Percentiles rank a stretch among this genome's conserved stretches.
These are phyloP conservation scores for Agrochola circellaris DNA, from an alignment of 2,888 invertebrate genomes.

Conservation along the genomic window DNA sequence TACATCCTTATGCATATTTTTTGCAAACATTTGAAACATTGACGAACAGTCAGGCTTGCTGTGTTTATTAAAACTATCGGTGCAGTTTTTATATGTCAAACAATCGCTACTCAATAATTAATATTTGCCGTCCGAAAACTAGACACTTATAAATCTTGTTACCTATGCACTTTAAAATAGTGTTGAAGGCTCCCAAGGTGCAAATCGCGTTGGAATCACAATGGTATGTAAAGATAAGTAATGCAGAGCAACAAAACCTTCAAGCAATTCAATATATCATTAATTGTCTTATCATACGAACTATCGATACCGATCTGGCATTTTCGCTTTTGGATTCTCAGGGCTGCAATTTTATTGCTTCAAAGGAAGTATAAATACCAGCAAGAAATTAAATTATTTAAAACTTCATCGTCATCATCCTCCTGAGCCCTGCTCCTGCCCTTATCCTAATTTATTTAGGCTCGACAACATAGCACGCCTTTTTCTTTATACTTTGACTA, in stretches of 20 bases:
- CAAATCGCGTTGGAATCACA: slow-evolving; percentile 4
- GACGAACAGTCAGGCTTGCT: background rate
- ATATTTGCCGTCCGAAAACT: background rate
- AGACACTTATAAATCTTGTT: slow-evolving; percentile 1
- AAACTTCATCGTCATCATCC: background rate
- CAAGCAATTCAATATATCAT: slow-evolving; percentile 24
- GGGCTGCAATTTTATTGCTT: background rate
- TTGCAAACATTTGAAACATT: background rate
- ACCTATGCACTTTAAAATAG: background rate
- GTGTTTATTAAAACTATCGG: background rate
- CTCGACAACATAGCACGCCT: no score
- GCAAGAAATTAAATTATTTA: background rate
- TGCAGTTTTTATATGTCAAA: background rate
- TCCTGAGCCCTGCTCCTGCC: background rate
- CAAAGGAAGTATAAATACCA: background rate
- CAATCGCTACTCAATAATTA: background rate
- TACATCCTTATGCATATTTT: background rate
- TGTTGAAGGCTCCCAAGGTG: slow-evolving; percentile 24
- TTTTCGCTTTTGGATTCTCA: slow-evolving; percentile 7
- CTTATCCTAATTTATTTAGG: background rate
- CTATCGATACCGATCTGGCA: slow-evolving; percentile 25
- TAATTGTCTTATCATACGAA: slow-evolving; percentile 25
- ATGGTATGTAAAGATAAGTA: slow-evolving; percentile 29
- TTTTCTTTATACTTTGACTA: background rate
- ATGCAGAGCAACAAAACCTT: slow-evolving; percentile 34